These are phyloP conservation scores for Rotaria socialis DNA, from an alignment of 2,888 invertebrate species.

Conservation along the genomic window DNA sequence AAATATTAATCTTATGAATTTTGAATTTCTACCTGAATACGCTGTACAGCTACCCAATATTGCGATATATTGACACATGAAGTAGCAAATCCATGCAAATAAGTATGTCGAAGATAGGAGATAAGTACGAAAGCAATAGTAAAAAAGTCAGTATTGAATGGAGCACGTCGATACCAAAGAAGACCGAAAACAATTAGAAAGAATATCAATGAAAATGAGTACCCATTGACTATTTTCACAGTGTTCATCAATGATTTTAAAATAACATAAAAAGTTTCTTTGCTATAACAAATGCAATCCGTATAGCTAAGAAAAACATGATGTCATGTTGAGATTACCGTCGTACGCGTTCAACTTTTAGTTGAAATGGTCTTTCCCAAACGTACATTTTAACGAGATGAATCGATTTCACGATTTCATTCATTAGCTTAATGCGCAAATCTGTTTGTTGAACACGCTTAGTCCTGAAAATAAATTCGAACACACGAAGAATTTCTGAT, in stretches of 20 bases:
- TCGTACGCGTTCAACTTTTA: conserved; percentile 73
- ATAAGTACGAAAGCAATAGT: not conserved
- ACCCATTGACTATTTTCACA: not conserved
- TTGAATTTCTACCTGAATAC: not conserved
- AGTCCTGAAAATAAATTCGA: conserved; percentile 64
- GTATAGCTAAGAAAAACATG: too few relatives aligned
- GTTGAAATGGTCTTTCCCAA: conserved; percentile 83
- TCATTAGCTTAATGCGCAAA: conserved; percentile 83
- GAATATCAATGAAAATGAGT: not conserved
- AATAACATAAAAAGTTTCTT: not conserved
- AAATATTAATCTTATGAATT: too few relatives aligned
- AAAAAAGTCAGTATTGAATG: conserved; percentile 19
- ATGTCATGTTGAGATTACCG: conserved; percentile 59
- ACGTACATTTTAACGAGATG: conserved; percentile 94
- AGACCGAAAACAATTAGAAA: not conserved
- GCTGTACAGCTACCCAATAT: not conserved
- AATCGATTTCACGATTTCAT: conserved; percentile 85
- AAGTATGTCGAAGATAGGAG: not conserved
- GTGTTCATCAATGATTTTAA: not conserved
- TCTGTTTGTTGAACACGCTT: conserved; percentile 80
- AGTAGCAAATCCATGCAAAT: not conserved
- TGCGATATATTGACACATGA: not conserved
- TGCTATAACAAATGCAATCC: not conserved
- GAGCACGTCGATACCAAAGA: not conserved
- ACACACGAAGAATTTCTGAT: not conserved